Evolutionary conservation across 2,113 vertebrate genomes (phyloP).

Genomic region (Ailuropoda melanoleuca): DNA sequence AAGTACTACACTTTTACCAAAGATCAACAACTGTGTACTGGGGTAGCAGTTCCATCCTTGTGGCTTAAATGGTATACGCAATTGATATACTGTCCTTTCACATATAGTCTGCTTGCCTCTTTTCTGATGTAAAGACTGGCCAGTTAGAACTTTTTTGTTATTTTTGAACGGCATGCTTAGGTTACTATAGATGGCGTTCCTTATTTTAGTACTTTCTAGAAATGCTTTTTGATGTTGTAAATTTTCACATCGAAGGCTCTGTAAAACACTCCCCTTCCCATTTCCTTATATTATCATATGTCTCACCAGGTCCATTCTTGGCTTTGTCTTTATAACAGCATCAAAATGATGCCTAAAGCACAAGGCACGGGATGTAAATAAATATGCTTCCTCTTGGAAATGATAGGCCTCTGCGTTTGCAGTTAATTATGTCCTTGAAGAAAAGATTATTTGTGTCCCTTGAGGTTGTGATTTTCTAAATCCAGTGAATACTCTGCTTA

Average conservation of each 20-base stretch:
- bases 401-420: not conserved
- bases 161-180: not conserved
- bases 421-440: conserved; percentile 48
- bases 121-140: not conserved
- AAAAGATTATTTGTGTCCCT: conserved; percentile 3
- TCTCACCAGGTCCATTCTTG: not conserved
- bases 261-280: not conserved
- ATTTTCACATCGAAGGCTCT: not conserved
- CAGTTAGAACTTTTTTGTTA: not conserved
- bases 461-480: conserved; percentile 18
- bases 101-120: not conserved
- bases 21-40: not conserved
- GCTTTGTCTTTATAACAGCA: not conserved
- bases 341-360: not conserved
- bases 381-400: conserved; percentile 2
- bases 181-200: not conserved
- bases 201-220: not conserved
- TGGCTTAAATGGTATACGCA: not conserved
- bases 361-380: not conserved
- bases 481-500: conserved; percentile 7
- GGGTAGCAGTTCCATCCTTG: not conserved
- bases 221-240: not conserved
- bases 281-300: not conserved
- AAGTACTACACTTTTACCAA: not conserved
- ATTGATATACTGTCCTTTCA: not conserved